Evolutionary conservation across 2,888 invertebrate genomes (phyloP).

Genomic region (Aethes cnicana): DNA sequence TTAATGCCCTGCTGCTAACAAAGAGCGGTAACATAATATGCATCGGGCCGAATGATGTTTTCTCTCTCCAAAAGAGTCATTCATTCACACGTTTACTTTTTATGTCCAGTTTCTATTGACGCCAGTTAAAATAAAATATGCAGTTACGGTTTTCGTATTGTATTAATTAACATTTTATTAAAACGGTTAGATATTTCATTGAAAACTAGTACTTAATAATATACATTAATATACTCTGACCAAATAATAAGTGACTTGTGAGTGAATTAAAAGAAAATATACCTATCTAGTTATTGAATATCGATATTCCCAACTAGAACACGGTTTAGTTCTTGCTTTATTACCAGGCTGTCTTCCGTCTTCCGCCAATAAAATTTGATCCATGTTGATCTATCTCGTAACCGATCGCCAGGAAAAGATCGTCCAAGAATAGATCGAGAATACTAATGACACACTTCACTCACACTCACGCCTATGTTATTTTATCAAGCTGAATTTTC

Average conservation of each 20-base stretch:
- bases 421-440: conserved; percentile 63
- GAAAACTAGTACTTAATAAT: no score
- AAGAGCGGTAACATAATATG: no score
- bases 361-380: conserved; percentile 61
- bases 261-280: no score
- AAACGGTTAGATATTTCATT: no score
- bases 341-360: conserved; percentile 34
- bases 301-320: background rate
- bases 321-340: conserved; percentile 15
- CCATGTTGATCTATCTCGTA: conserved; percentile 57
- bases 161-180: no score
- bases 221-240: no score
- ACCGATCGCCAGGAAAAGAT: conserved; percentile 46
- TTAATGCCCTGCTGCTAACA: conserved; percentile 35
- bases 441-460: conserved; percentile 73
- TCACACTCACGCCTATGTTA: conserved; percentile 41
- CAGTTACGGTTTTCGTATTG: background rate
- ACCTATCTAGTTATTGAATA: no score
- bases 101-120: conserved; percentile 3
- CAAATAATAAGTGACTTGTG: no score
- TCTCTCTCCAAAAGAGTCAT: conserved; percentile 14
- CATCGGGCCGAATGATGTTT: conserved; percentile 24
- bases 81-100: conserved; percentile 16
- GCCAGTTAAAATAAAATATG: background rate
- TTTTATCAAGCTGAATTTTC: conserved; percentile 4